Conservation (phyloP, 2,113 vertebrate genomes). For the Rana temporaria region DNA sequence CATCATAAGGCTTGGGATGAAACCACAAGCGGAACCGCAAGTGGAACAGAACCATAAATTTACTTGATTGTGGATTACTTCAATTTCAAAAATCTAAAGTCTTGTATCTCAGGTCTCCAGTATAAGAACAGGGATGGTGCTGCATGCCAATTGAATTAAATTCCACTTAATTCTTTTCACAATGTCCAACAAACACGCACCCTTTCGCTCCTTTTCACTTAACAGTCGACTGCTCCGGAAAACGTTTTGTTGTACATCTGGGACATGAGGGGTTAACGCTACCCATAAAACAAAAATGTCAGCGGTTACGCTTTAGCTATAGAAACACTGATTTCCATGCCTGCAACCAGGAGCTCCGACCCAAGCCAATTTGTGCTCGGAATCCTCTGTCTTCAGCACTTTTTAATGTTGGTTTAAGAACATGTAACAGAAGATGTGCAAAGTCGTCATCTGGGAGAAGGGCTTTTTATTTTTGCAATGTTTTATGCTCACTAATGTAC, state of each 20-base stretch:
- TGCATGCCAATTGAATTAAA: conserved; percentile 23
- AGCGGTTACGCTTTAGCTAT: conserved; percentile 32
- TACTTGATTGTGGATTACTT: conserved; percentile 46
- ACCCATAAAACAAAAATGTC: conserved; percentile 45
- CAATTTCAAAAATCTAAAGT: conserved; percentile 20
- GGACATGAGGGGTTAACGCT: conserved; percentile 16
- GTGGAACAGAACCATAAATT: conserved; percentile 48
- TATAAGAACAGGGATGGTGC: neutral
- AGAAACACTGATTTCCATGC: conserved; percentile 30
- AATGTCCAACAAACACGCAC: neutral
- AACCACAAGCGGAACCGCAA: conserved; percentile 52
- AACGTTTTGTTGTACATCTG: neutral
- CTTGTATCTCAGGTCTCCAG: conserved; percentile 30
- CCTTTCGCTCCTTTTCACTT: neutral
- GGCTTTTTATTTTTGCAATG: conserved; percentile 33
- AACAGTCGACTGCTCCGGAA: neutral
- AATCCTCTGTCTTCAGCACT: conserved; percentile 42
- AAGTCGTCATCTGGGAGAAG: conserved; percentile 40
- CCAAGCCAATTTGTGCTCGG: conserved; percentile 33
- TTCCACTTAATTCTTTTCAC: conserved; percentile 14
- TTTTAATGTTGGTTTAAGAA: conserved; percentile 52
- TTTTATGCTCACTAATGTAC: conserved; percentile 57
- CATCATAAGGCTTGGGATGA: conserved; percentile 18
- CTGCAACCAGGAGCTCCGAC: conserved; percentile 17
- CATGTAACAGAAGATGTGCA: conserved; percentile 56